These are phyloP conservation scores for Hippoglossus stenolepis DNA, from an alignment of 2,113 vertebrate species.

Conservation along the genomic window DNA sequence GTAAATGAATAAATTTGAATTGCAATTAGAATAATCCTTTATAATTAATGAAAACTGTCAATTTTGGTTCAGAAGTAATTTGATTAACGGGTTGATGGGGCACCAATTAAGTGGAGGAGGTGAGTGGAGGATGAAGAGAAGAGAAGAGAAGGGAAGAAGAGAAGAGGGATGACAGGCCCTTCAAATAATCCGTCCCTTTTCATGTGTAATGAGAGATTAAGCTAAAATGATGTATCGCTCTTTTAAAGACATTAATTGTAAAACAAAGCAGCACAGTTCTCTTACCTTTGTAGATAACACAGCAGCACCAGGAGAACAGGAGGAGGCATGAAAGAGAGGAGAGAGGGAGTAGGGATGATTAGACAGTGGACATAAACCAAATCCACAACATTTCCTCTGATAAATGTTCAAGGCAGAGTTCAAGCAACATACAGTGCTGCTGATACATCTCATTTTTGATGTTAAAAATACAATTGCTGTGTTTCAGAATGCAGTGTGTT, in stretches of 20 bases:
- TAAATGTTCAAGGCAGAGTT: conserved; percentile 7
- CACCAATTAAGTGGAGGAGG: conserved; percentile 80
- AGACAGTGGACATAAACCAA: conserved; percentile 14
- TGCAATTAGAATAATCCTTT: conserved; percentile 99
- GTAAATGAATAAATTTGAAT: conserved; percentile 99
- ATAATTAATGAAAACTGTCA: conserved; percentile 99
- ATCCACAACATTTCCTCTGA: conserved; percentile 18
- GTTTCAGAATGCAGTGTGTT: too few relatives aligned
- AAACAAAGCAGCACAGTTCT: conserved; percentile 36
- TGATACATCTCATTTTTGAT: not conserved
- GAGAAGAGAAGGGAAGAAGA: conserved; percentile 32
- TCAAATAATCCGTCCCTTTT: conserved; percentile 67
- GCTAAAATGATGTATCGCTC: conserved; percentile 47
- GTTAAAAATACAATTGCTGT: too few relatives aligned
- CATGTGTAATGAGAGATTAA: conserved; percentile 73
- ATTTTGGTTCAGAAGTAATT: conserved; percentile 99
- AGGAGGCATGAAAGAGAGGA: conserved; percentile 2
- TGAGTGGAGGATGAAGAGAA: conserved; percentile 50
- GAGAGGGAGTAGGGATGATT: not conserved
- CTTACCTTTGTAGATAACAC: conserved; percentile 50
- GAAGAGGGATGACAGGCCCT: conserved; percentile 51
- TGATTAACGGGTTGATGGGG: conserved; percentile 99
- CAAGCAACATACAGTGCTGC: not conserved
- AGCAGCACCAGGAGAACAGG: conserved; percentile 42
- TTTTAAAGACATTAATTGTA: conserved; percentile 52